Conservation (phyloP, 2,888 invertebrate species). For the Mythimna vitellina region DNA sequence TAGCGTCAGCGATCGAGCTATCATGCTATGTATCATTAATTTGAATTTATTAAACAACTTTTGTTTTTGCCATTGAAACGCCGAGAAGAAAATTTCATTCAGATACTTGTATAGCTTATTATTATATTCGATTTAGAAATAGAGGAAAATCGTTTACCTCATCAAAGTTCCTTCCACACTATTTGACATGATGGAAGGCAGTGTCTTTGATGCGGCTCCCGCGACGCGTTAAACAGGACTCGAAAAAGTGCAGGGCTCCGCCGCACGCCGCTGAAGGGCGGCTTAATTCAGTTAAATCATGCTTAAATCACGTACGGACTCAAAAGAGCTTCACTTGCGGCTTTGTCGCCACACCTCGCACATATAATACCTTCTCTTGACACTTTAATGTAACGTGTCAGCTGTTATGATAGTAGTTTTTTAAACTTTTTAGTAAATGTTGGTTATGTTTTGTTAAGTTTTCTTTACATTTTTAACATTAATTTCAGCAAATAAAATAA, state of each 20-base stretch:
- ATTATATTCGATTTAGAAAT: conserved; percentile 17
- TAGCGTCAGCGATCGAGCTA: no score
- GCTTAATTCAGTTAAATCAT: conserved; percentile 87
- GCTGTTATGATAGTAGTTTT: conserved; percentile 13
- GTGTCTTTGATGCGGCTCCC: conserved; percentile 83
- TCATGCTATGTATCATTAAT: no score
- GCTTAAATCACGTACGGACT: conserved; percentile 80
- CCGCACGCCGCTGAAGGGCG: conserved; percentile 72
- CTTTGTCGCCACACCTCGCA: conserved; percentile 65
- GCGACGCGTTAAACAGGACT: conserved; percentile 85
- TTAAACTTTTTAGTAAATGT: neutral
- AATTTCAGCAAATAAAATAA: neutral
- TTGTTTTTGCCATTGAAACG: no score
- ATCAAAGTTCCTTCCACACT: conserved; percentile 72
- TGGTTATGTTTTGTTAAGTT: neutral
- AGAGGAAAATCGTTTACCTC: conserved; percentile 37
- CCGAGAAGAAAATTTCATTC: neutral
- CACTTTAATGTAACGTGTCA: conserved; percentile 33
- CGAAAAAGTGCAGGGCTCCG: conserved; percentile 71
- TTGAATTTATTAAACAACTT: no score
- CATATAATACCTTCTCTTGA: conserved; percentile 66
- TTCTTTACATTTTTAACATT: neutral
- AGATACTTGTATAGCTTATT: neutral
- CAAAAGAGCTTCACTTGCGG: conserved; percentile 74
- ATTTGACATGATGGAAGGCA: conserved; percentile 71